phyloP scores from a whole-genome alignment of 2,888 invertebrate genomes.

The Drosophila maculinotata region DNA sequence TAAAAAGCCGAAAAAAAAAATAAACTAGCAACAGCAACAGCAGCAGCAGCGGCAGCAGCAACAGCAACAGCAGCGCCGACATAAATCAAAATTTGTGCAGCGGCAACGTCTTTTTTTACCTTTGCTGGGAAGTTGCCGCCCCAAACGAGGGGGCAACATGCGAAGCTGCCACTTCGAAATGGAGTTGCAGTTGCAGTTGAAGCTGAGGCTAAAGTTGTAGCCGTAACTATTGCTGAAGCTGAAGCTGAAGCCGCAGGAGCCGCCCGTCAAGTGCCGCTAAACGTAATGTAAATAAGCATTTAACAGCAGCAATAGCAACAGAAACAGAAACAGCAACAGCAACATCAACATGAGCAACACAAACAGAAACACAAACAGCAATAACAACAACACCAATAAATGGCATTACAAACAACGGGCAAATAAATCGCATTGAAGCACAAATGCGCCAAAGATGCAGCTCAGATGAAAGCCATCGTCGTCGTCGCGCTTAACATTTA shows the following conservation, averaged over 20 bases:
- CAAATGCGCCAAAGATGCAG: constrained; percentile 73
- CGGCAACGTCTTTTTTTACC: constrained; percentile 43
- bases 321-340: constrained; percentile 27
- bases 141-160: constrained; percentile 38
- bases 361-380: constrained; percentile 29
- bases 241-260: constrained; percentile 40
- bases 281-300: constrained; percentile 83
- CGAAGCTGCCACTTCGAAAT: constrained; percentile 54
- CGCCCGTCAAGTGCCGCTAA: constrained; percentile 76
- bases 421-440: constrained; percentile 81
- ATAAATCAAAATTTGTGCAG: constrained; percentile 73
- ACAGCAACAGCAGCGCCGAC: constrained; percentile 49
- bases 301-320: constrained; percentile 66
- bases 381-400: constrained; percentile 66
- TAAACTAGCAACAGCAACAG: too few relatives aligned
- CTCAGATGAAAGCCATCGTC: constrained; percentile 58
- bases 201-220: constrained; percentile 9
- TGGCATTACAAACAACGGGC: constrained; percentile 79
- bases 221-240: constrained; percentile 18
- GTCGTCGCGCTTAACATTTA: constrained; percentile 74
- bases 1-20: constrained; percentile 45
- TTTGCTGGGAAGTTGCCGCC: constrained; percentile 56
- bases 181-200: constrained; percentile 29
- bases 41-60: constrained; percentile 8
- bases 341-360: constrained; percentile 36